Percentiles rank a stretch among this genome's conserved stretches.
These are phyloP conservation scores for Notarius quadriscutis DNA, from an alignment of 2,113 vertebrate genomes.

Conservation along the genomic window DNA sequence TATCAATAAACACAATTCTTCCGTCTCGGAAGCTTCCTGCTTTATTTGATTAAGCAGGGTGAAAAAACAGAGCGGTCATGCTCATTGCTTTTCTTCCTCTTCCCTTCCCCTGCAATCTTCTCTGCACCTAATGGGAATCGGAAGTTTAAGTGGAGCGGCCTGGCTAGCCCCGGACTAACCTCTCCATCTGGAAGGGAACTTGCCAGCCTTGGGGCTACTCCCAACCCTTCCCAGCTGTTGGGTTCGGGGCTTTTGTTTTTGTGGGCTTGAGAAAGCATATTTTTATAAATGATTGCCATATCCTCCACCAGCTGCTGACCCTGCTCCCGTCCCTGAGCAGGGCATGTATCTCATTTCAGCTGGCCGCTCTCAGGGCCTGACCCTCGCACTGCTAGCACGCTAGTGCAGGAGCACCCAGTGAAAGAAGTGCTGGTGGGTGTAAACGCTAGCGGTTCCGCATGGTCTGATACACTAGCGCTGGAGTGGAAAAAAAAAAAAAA, in stretches of 20 bases:
- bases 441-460: constrained; percentile 5
- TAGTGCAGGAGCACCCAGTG: constrained; percentile 71
- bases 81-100: constrained; percentile 95
- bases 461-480: constrained; percentile 4
- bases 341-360: constrained; percentile 93
- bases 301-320: constrained; percentile 99
- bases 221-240: constrained; percentile 99
- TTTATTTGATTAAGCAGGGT: constrained; percentile 97
- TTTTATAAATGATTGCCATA: constrained; percentile 99
- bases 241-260: constrained; percentile 89
- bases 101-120: constrained; percentile 87
- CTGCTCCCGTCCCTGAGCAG: constrained; percentile 83
- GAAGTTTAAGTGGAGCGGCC: constrained; percentile 92
- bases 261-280: constrained; percentile 96
- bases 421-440: constrained; percentile 3
- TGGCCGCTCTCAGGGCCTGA: constrained; percentile 77
- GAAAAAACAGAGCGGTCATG: constrained; percentile 94
- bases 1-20: constrained; percentile 93
- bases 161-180: constrained; percentile 96
- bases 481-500: background rate
- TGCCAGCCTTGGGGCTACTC: constrained; percentile 99
- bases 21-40: constrained; percentile 93
- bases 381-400: constrained; percentile 80
- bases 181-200: constrained; percentile 99
- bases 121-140: constrained; percentile 95